These are phyloP conservation scores for Isotomurus palustris DNA, from an alignment of 2,888 invertebrate genomes.

Conservation along the genomic window DNA sequence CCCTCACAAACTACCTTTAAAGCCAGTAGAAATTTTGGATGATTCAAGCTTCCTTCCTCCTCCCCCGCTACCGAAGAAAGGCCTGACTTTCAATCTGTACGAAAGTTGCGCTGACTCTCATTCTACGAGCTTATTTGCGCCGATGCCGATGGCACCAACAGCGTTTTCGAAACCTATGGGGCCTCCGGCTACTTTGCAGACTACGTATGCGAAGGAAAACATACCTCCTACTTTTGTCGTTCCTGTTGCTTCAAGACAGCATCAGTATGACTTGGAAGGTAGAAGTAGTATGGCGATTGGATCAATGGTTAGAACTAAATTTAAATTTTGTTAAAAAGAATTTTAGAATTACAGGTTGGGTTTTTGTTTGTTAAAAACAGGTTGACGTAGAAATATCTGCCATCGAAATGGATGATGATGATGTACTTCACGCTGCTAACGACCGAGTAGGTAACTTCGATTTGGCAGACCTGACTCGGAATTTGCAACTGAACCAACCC, in stretches of 20 bases:
- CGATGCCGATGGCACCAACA: too few species aligned
- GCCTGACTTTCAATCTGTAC: neutral
- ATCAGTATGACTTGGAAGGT: too few species aligned
- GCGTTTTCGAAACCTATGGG: too few species aligned
- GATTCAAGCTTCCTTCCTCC: neutral
- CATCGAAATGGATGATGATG: conserved; percentile 16
- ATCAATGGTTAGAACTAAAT: neutral
- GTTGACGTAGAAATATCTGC: neutral
- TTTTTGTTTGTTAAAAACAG: too few species aligned
- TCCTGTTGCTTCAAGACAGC: conserved; percentile 14
- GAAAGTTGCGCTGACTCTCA: neutral
- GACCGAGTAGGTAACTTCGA: conserved; percentile 21
- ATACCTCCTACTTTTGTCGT: neutral
- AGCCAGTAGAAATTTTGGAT: too few species aligned
- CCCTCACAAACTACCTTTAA: too few species aligned
- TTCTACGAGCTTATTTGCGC: too few species aligned
- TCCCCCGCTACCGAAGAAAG: neutral
- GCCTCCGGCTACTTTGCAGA: too few species aligned
- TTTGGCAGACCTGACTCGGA: conserved; percentile 37
- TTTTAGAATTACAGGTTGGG: too few species aligned
- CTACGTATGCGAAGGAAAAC: conserved; percentile 5
- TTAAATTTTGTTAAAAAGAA: too few species aligned
- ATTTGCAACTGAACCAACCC: conserved; percentile 24
- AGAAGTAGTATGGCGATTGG: neutral
- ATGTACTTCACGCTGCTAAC: conserved; percentile 16